Percentiles rank a stretch among this genome's conserved stretches.
These are phyloP conservation scores for Oreotrochilus melanogaster DNA, from an alignment of 2,113 vertebrate genomes.

Conservation along the genomic window DNA sequence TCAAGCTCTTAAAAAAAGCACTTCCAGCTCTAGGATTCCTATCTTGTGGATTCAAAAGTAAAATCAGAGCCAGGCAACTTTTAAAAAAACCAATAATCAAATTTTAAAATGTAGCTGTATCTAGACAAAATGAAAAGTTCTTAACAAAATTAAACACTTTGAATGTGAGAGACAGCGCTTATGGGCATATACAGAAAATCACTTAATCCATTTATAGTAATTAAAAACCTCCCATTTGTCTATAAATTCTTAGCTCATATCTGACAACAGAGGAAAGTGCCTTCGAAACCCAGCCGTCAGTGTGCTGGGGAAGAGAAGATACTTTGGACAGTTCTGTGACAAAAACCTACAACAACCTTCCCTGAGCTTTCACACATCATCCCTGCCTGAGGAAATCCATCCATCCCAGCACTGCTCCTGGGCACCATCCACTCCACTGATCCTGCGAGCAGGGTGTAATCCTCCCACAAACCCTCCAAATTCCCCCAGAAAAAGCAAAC, in stretches of 20 bases:
- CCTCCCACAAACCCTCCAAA: neutral
- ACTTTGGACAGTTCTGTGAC: neutral
- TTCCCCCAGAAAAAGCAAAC: neutral
- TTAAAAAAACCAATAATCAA: slow-evolving; percentile 13
- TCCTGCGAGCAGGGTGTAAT: neutral
- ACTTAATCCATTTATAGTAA: slow-evolving; percentile 49
- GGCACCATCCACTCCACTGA: neutral
- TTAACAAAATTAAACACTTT: slow-evolving; percentile 35
- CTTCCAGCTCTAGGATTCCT: neutral
- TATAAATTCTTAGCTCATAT: neutral
- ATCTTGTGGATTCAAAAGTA: neutral
- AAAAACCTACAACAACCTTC: neutral
- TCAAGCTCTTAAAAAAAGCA: neutral
- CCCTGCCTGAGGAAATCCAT: slow-evolving; percentile 16
- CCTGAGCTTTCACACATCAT: neutral
- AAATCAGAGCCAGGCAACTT: slow-evolving; percentile 8
- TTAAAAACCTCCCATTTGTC: neutral
- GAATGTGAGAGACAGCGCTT: neutral
- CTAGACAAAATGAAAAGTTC: neutral
- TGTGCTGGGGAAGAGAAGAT: neutral
- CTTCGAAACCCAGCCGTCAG: neutral
- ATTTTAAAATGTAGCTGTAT: neutral
- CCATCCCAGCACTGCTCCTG: neutral
- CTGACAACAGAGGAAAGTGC: slow-evolving; percentile 1
- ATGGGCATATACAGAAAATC: neutral